Evolutionary conservation across 2,888 invertebrate genomes (phyloP).

Genomic region (Amitus sp.): DNA sequence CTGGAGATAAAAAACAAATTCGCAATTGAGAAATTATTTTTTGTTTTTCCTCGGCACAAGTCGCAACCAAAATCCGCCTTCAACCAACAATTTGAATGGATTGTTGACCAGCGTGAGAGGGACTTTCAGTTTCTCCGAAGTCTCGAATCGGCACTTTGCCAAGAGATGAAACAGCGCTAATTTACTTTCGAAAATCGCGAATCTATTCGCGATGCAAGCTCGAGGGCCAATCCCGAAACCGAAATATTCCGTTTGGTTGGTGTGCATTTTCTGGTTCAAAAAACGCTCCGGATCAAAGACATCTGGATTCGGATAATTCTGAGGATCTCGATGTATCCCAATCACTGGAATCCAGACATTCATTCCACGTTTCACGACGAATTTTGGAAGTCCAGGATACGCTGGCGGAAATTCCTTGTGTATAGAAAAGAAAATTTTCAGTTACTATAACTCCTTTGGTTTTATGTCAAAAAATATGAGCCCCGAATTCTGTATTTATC

Average conservation of each 20-base stretch:
- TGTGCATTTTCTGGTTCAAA: slow-evolving; percentile 46
- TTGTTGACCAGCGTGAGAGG: slow-evolving; percentile 52
- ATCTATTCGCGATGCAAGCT: slow-evolving; percentile 57
- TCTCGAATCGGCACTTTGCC: slow-evolving; percentile 42
- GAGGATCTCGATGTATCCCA: slow-evolving; percentile 64
- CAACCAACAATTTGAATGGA: slow-evolving; percentile 6
- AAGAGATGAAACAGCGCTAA: slow-evolving; percentile 43
- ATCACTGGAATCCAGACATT: slow-evolving; percentile 57
- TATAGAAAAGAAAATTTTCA: too few relatives aligned
- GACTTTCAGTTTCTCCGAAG: slow-evolving; percentile 59
- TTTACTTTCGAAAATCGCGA: slow-evolving; percentile 47
- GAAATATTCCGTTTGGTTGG: slow-evolving; percentile 51
- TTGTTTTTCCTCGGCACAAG: too few relatives aligned
- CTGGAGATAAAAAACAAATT: too few relatives aligned
- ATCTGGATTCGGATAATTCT: slow-evolving; percentile 65
- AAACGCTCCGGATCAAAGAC: slow-evolving; percentile 67
- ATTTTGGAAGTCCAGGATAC: slow-evolving; percentile 37
- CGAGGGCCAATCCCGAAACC: slow-evolving; percentile 62
- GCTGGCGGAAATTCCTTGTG: slow-evolving; percentile 64
- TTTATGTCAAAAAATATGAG: too few relatives aligned
- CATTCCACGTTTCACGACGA: slow-evolving; percentile 51
- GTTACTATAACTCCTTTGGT: too few relatives aligned
- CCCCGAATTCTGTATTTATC: too few relatives aligned
- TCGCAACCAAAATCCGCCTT: slow-evolving; percentile 44
- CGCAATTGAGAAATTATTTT: too few relatives aligned